Conservation (phyloP, 35 echinoderm and acorn worm species). For the Lytechinus variegatus region DNA sequence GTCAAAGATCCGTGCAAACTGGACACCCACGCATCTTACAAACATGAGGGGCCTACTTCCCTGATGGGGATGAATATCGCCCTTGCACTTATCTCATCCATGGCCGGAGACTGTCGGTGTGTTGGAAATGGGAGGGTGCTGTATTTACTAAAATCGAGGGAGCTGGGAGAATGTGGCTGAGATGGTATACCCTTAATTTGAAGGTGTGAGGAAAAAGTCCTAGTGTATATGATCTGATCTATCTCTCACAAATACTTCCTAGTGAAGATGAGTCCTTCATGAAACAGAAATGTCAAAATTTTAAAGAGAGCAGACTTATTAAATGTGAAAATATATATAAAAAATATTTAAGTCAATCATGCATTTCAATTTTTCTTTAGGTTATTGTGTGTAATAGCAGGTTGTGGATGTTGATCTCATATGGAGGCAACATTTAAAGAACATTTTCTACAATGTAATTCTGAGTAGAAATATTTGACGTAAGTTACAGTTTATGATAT, state of each 20-base stretch:
- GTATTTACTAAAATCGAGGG: neutral
- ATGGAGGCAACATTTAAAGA: too few species aligned
- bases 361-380: too few species aligned
- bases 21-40: neutral
- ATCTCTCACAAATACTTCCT: neutral
- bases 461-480: too few species aligned
- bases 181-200: neutral
- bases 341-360: too few species aligned
- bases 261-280: neutral
- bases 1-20: neutral
- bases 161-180: neutral
- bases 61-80: neutral
- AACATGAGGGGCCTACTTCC: neutral
- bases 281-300: neutral
- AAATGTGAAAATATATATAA: too few species aligned
- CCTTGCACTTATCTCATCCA: neutral
- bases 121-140: neutral
- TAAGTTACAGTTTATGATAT: too few species aligned
- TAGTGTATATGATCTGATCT: neutral
- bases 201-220: neutral
- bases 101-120: neutral
- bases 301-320: neutral
- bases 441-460: too few species aligned
- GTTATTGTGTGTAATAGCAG: too few species aligned
- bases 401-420: too few species aligned